Percentiles rank a stretch among this genome's conserved stretches.
These are phyloP conservation scores for Cuculus canorus DNA, from an alignment of 2,797 vertebrate genomes.

Conservation along the genomic window DNA sequence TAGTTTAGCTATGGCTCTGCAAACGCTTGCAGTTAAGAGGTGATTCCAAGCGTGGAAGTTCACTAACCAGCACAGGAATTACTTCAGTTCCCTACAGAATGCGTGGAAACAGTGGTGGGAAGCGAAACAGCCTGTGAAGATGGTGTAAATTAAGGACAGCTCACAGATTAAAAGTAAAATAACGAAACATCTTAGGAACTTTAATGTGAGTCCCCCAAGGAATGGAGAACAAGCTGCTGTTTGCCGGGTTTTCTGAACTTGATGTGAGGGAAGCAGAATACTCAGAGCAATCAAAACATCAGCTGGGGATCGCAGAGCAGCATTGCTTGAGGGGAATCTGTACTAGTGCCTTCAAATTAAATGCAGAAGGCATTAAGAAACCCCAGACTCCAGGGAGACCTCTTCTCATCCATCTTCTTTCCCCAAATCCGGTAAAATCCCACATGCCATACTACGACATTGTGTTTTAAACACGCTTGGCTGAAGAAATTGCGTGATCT, in stretches of 20 bases:
- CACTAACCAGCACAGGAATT: not conserved
- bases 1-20: not conserved
- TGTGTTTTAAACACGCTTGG: fast-evolving
- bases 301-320: not conserved
- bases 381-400: not conserved
- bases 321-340: not conserved
- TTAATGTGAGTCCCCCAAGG: fast-evolving
- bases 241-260: not conserved
- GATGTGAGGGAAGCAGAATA: fast-evolving
- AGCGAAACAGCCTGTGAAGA: not conserved
- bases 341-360: not conserved
- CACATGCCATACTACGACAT: fast-evolving
- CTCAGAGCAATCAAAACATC: not conserved
- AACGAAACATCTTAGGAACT: not conserved
- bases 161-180: not conserved
- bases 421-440: not conserved
- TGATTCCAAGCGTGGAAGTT: fast-evolving
- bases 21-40: not conserved
- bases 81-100: not conserved
- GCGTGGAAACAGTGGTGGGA: not conserved
- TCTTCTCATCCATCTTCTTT: not conserved
- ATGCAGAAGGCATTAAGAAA: not conserved
- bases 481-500: fast-evolving
- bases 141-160: not conserved
- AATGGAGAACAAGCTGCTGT: not conserved